A percentile compares a stretch with the other conserved stretches of the same genome.
These are phyloP conservation scores for Callitettix versicolor DNA, from an alignment of 1,140 invertebrate genomes.

Conservation along the genomic window DNA sequence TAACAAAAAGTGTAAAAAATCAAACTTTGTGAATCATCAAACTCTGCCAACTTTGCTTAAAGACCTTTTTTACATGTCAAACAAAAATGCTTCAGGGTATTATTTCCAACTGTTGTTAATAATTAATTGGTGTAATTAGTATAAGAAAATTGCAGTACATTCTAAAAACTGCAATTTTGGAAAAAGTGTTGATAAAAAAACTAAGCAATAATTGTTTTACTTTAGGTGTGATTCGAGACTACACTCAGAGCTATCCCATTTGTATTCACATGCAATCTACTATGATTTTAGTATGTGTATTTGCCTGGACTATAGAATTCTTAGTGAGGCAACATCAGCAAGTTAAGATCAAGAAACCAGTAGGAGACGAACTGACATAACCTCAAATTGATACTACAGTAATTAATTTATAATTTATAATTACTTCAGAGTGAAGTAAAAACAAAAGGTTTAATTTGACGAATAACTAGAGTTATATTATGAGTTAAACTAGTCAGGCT, in stretches of 20 bases:
- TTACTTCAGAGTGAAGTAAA: no score
- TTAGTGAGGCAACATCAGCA: slow-evolving; percentile 30
- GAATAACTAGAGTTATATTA: no score
- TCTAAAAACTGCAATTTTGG: neutral
- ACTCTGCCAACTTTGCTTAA: no score
- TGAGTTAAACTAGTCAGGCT: no score
- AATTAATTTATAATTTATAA: no score
- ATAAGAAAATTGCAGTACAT: neutral
- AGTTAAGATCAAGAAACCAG: slow-evolving; percentile 5
- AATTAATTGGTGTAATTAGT: neutral
- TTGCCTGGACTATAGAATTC: slow-evolving; percentile 58
- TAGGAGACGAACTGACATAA: no score
- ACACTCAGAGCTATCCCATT: slow-evolving; percentile 51
- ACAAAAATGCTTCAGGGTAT: no score
- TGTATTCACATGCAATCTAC: slow-evolving; percentile 60
- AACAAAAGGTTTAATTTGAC: no score
- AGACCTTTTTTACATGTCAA: no score
- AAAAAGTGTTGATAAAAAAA: slow-evolving; percentile 1
- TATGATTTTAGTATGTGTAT: slow-evolving; percentile 50
- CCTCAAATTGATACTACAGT: no score
- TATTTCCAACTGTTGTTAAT: neutral
- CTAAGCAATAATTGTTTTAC: neutral
- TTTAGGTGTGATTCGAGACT: slow-evolving; percentile 57
- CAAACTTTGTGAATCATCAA: no score
- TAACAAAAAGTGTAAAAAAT: no score